Base-by-base conservation (phyloP, 2,113 vertebrate species). In the Anoplopoma fimbria region DNA sequence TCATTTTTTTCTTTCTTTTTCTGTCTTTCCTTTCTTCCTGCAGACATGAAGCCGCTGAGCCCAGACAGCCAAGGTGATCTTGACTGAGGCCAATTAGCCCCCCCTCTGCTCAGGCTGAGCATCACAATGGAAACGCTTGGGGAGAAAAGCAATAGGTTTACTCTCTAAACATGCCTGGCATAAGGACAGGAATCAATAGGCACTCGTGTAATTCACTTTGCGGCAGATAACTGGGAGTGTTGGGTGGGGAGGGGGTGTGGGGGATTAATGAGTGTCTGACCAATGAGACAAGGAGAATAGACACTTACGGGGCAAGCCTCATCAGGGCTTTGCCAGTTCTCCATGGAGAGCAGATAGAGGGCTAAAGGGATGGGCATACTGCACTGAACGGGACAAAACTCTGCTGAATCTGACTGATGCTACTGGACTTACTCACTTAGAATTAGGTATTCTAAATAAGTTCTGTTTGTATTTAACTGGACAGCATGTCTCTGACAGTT, bases 121-220 rank as follows among this genome's bases (percentile, higher is more conserved):
- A 42, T 81, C 72, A 87, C 82, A 88, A 84, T 79, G 78, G 77
- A 90, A 89, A 77, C 64, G 69, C 90, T 78, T 69, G 78, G 84
- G 72, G 82, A 86, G 68, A 87, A 86, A 87, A 87, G 88, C 91
- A 89, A 89, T 88, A 88, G 87, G 87, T 93, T 91, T 89, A 85
- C 86, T 83, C 68, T 90, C 76, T 81, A 89, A 90, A 90, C 90
- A 85, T 88, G 85, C 61, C 80, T 67, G 90, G 80, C 84, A 89
- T 88, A 81, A 90, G 82, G 82, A 82, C 92, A 92, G 82, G 87
- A 93, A 93, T 95, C 93, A 93, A 94, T 93, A 91, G 88, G 83
- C 74, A 82, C 85, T 92, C 27, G 49, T 93, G 91, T 92, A 89
- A 89, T 91, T 93, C 89, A 91, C 89, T 94, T 93, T 86, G 77